A percentile compares a stretch with the other conserved stretches of the same genome.
Conservation (phyloP, 2,888 invertebrate genomes). For the Amiota communis region DNA sequence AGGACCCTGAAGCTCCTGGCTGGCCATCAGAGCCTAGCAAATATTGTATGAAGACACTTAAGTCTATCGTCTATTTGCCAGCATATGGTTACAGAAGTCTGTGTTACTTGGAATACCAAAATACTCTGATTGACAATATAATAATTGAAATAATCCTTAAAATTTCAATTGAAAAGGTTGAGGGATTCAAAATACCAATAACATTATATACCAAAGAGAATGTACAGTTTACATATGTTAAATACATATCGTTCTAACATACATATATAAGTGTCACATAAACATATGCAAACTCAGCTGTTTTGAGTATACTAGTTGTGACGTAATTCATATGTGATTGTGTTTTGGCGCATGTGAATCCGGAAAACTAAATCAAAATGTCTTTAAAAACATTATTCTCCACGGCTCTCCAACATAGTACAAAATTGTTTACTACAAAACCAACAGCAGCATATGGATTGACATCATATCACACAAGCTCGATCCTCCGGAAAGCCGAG, state of each 20-base stretch:
- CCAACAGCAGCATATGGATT: slow-evolving; percentile 17
- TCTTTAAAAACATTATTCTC: slow-evolving; percentile 53
- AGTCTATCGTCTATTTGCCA: no score
- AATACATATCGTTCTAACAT: not conserved
- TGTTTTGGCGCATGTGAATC: not conserved
- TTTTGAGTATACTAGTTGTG: not conserved
- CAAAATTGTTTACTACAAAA: slow-evolving; percentile 26
- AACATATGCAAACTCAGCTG: no score
- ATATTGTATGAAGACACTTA: no score
- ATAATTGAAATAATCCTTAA: no score
- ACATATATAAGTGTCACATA: no score
- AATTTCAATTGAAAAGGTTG: no score
- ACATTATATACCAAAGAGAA: not conserved
- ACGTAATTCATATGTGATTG: slow-evolving; percentile 5
- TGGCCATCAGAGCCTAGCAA: no score
- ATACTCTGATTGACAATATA: no score
- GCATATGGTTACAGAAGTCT: no score
- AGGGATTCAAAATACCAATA: no score
- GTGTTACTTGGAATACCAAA: no score
- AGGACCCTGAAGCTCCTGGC: no score
- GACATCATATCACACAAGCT: slow-evolving; percentile 55
- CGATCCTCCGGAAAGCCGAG: slow-evolving; percentile 71
- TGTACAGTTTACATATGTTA: not conserved
- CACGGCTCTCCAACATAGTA: slow-evolving; percentile 44
- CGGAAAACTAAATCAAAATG: slow-evolving; percentile 35